Evolutionary conservation across 1,140 invertebrate genomes (phyloP), one percentile per base, ranked within the genome.

Genomic region (Agraylea sexmaculata): DNA sequence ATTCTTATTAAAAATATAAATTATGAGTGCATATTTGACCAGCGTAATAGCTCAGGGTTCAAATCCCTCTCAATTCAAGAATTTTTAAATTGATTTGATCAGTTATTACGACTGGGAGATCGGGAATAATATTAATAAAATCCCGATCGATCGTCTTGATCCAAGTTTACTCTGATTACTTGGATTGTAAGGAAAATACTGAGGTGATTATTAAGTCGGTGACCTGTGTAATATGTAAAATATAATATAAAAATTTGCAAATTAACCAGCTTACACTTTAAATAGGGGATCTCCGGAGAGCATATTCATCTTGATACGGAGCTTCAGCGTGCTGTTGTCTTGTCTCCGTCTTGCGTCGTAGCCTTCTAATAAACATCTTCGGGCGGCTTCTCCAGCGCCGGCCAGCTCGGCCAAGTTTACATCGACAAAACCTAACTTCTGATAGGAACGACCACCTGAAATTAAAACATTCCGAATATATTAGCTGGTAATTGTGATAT

Each of bases 361-460:
- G 3, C 92, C 93, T 69, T 96, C 90, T 13, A 97, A 66, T 33
- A 97, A 73, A 60, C 83, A 95, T 46, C 86, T 77, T 45, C 86
- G 74, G 44, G 75, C 76, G 29, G 80, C 83, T 43, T 80, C 70
- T 10, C 90, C 91, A n/a, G 87, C 80, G 44, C 92, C 92, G 25
- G 93, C 93, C 67, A 90, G 90, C 70, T 97, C 90, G 20, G 92
- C 86, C 51, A 98, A 72, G 70, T 98, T 95, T 45, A 97, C 68
- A 66, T 97, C 93, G 45, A 84, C 90, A 71, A 93, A 98, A 22
- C 94, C 94, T 42, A 98, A 73, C 68, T 96, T 96, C 64, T 93
- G 81, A 71, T 87, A 93, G 51, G 87, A 87, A 50, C 84, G 77
- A 35, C 91, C 90, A 46, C 90, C 87, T 68, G 56, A 7, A 54